Conservation (phyloP, 1,140 invertebrate species). For the Gonioctena quinquepunctata region DNA sequence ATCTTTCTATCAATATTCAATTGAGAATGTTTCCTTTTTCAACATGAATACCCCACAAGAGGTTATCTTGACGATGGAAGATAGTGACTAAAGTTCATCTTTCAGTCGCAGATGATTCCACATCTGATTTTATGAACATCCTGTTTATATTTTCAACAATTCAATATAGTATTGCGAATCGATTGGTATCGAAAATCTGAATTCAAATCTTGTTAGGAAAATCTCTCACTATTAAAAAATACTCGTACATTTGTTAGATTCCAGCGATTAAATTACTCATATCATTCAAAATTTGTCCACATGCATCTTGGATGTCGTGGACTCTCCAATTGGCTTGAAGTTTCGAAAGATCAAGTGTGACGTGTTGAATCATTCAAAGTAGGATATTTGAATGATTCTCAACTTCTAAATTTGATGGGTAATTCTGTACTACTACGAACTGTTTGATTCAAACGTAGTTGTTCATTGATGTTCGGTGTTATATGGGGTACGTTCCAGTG, state of each 20-base stretch:
- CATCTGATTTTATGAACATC: no score
- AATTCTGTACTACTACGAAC: not conserved
- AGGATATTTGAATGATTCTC: not conserved
- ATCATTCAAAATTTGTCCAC: not conserved
- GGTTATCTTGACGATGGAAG: no score
- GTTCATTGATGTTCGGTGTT: not conserved
- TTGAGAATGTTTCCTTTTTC: no score
- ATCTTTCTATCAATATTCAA: no score
- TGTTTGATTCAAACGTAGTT: not conserved
- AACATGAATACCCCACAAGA: no score
- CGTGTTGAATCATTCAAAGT: not conserved
- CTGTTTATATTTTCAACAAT: no score
- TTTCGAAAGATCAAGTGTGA: not conserved
- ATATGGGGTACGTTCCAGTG: not conserved
- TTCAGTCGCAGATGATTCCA: no score
- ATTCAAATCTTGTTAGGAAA: constrained; percentile 46
- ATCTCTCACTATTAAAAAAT: constrained; percentile 6
- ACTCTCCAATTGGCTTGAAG: not conserved
- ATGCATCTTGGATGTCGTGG: not conserved
- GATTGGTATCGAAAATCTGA: constrained; percentile 30
- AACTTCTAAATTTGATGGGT: not conserved
- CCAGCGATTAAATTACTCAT: not conserved
- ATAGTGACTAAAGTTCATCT: no score
- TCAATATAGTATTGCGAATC: not conserved
- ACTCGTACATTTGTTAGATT: not conserved